Base-by-base conservation (phyloP, 2,888 invertebrate genomes). In the Dynastes maya region DNA sequence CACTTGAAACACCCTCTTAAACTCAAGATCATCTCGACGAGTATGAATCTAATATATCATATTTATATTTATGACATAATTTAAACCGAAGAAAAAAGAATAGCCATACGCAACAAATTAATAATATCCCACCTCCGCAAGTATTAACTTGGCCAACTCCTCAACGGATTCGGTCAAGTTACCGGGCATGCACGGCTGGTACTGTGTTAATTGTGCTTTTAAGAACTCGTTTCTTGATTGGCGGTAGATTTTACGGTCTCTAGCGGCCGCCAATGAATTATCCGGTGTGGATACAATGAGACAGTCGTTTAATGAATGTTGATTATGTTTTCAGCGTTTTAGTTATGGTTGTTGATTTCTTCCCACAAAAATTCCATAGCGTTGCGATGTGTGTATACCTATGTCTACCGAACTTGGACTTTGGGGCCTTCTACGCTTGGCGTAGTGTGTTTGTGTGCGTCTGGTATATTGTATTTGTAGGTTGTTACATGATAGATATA, bases 261-360 rank as follows among this genome's bases (percentile, higher is more conserved):
- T 64, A 53, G 65, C 49, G 77, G 64, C 63, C 70, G 49, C 82
- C 82, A 82, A 82, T 83, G 78, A 79, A 77, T 79, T 65, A 70
- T 77, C 51, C 63, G 58, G 58, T 80, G 58, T 72, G 58, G 58
- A 72, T 58, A 72, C 72, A 72, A 72, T 72, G 72, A 72, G 82
- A 81, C 81, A 81, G 79, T 79, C 79, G 74, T 70, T 78, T 82
- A 80, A 81, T 79, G 76, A 81, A 72, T 76, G 78, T 74, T 72
- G 76, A 77, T 79, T 80, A 78, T 78, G 77, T 78, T 77, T 77
- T 80, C 78, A 72, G 68, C 78, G 40, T 82, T 77, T 82, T 78
- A 78, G 81, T 81, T 79, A 81, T 79, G 81, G 77, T 80, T 55
- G 76, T 64, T 81, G 81, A 76, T 74, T 81, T 37, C 75, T 81